Percentiles rank a stretch among this genome's conserved stretches.
phyloP scores from a whole-genome alignment of 2,888 invertebrate species.

The Schizotus pectinicornis region DNA sequence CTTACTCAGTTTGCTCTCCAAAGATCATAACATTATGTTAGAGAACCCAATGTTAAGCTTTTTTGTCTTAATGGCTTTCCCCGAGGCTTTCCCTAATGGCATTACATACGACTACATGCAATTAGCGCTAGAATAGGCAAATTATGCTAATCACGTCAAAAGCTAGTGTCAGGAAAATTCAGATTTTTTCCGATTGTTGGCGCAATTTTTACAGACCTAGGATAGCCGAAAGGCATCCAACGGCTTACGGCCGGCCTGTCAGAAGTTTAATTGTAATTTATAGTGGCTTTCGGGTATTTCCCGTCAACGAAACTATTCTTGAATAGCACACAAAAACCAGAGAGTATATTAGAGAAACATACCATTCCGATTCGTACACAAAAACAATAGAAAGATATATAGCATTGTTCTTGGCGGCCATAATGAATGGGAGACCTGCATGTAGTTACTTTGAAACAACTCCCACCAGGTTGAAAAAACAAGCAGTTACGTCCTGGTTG shows the following conservation, averaged over 20 bases:
- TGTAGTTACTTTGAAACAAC: too few relatives aligned
- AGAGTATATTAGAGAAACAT: slow-evolving; percentile 22
- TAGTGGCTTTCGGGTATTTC: slow-evolving; percentile 22
- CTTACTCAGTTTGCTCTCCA: too few relatives aligned
- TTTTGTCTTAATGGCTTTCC: too few relatives aligned
- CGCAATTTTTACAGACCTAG: neutral
- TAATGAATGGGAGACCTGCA: slow-evolving; percentile 16
- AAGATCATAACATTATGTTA: too few relatives aligned
- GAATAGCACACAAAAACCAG: slow-evolving; percentile 15
- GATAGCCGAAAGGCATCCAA: slow-evolving; percentile 1
- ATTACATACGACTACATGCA: too few relatives aligned
- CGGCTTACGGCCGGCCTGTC: slow-evolving; percentile 15
- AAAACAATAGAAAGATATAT: slow-evolving; percentile 23
- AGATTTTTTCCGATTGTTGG: too few relatives aligned
- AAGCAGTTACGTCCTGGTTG: neutral
- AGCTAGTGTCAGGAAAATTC: too few relatives aligned
- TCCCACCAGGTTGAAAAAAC: slow-evolving; percentile 1
- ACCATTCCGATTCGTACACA: slow-evolving; percentile 24
- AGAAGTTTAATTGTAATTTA: slow-evolving; percentile 27
- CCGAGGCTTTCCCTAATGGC: too few relatives aligned
- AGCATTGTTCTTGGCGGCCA: slow-evolving; percentile 17
- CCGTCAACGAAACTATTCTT: slow-evolving; percentile 25
- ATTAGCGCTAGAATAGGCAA: too few relatives aligned
- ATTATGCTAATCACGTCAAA: too few relatives aligned
- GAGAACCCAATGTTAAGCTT: too few relatives aligned